Evolutionary conservation across 2,888 invertebrate species (phyloP).

Genomic region (Leptarthrus brevirostris): DNA sequence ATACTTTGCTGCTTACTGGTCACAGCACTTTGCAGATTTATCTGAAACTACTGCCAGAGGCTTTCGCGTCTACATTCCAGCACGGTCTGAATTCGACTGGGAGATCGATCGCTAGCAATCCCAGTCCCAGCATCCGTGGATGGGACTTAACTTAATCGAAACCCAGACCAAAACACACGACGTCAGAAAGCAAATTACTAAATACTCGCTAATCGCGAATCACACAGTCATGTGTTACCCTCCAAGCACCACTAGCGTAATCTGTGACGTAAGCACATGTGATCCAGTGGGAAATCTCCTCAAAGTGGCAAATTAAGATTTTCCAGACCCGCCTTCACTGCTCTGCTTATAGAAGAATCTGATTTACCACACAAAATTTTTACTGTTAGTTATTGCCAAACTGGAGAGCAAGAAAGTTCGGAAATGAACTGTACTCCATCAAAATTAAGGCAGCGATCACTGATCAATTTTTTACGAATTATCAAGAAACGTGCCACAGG

Average conservation of each 20-base stretch:
- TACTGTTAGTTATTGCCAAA: no score
- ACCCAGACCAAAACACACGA: conserved; percentile 52
- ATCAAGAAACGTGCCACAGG: background rate
- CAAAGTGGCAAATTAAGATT: conserved; percentile 28
- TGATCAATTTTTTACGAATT: background rate
- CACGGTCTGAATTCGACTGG: conserved; percentile 66
- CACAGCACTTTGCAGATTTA: conserved; percentile 35
- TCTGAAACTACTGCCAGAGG: conserved; percentile 42
- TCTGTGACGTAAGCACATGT: conserved; percentile 30
- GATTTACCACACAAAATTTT: no score
- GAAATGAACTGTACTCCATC: no score
- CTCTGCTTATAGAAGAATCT: background rate
- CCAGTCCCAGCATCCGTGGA: conserved; percentile 56
- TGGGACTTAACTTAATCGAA: conserved; percentile 54
- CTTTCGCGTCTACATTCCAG: conserved; percentile 65
- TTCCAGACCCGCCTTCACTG: conserved; percentile 37
- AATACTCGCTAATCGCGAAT: conserved; percentile 48
- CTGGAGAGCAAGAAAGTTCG: no score
- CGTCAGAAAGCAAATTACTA: conserved; percentile 49
- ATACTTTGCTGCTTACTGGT: conserved; percentile 20
- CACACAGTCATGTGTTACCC: conserved; percentile 34
- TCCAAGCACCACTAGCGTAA: conserved; percentile 10
- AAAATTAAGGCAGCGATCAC: conserved; percentile 7
- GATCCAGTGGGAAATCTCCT: conserved; percentile 28
- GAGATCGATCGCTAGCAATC: conserved; percentile 56